phyloP scores from a whole-genome alignment of 2,888 invertebrate genomes.

The Aromia moschata region DNA sequence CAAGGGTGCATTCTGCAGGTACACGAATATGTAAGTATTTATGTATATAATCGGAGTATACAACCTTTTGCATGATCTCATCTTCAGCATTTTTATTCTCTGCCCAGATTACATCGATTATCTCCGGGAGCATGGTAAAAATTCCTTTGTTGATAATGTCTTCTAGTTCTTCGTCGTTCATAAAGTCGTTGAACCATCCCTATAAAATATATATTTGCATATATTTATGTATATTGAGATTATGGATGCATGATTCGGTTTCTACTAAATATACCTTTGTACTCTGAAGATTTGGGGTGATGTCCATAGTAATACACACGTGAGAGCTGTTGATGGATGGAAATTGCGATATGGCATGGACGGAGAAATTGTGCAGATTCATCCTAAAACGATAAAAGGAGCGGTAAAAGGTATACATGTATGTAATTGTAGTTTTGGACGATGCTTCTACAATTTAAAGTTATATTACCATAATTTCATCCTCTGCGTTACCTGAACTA shows the following conservation, averaged over 20 bases:
- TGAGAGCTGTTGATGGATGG: not conserved
- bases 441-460: too few species aligned
- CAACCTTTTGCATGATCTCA: conserved; percentile 32
- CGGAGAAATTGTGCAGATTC: not conserved
- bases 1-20: too few species aligned
- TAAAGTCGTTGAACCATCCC: conserved; percentile 33
- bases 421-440: too few species aligned
- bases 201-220: too few species aligned
- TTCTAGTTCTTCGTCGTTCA: conserved; percentile 37
- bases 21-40: too few species aligned
- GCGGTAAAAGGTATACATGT: too few species aligned
- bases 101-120: conserved; percentile 35
- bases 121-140: conserved; percentile 29
- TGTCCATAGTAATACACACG: not conserved
- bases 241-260: too few species aligned
- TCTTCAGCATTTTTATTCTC: conserved; percentile 34
- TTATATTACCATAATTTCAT: too few species aligned
- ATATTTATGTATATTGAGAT: too few species aligned
- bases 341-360: not conserved
- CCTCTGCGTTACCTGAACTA: too few species aligned
- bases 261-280: too few species aligned
- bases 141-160: conserved; percentile 33
- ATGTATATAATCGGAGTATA: too few species aligned
- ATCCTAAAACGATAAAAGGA: not conserved
- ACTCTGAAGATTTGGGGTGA: not conserved